Evolutionary conservation across 64 coral and sea anemone genomes (phyloP), one percentile per base, ranked within the genome.

Genomic region (Anthopleura sola): DNA sequence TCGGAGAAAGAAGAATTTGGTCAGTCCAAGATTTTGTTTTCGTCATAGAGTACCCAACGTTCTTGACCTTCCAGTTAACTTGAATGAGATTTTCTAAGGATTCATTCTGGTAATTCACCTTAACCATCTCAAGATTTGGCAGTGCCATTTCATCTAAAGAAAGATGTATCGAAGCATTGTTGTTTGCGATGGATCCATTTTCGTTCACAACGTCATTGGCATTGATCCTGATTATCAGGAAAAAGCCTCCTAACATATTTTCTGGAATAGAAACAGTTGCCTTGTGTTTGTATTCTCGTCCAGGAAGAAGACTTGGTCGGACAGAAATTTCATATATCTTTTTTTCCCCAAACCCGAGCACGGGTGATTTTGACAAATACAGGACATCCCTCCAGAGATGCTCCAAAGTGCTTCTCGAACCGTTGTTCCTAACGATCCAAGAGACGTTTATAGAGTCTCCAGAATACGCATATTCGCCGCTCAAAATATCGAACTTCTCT

Each of bases 401-500:
- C 2, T 12, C 28, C 46, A 85, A 47, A 4, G 86, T 85, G 28
- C 68, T 85, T 85, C 93, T 89, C 7, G 81, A 60, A 14, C 93
- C 93, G 16, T 78, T 81, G 51, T 95, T 95, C 80, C 57, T 83
- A 37, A 95, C 93, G 6, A 39, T 91, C 93, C 93, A 95, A 14
- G 1, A 75, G 1, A 91, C 83, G 17, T 33, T 88, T 1, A 90
- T n/a, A 3, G 18, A 50, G 20, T 60, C 50, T 3, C 83, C 89
- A 11, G 82, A 71, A n/a, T 85, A 76, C 0, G 87, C 56, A 40
- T 37, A 83, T 18, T 51, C 29, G n/a, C 86, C 81, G 16, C 33
- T 77, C 69, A 51, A 49, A 39, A 90, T 6, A 47, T 49, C 44
- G 20, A 95, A 84, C 12, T 78, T 88, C 40, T 60, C 49, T 24